Evolutionary conservation across 1,140 invertebrate species (phyloP), one percentile per base, ranked within the genome.

Genomic region (Zaprionus nigranus): DNA sequence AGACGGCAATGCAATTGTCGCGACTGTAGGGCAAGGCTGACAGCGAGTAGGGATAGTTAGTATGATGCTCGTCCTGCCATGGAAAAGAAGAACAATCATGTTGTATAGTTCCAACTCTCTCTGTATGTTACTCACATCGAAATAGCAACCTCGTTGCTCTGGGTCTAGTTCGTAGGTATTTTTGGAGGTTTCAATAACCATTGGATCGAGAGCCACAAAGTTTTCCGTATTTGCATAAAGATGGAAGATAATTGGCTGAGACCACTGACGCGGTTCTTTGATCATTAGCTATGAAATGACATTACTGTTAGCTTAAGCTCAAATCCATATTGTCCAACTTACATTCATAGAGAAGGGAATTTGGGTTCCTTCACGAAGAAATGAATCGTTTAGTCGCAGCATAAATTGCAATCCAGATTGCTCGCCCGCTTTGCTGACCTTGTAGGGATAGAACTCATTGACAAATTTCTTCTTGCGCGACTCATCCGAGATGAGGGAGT

Each of bases 401-500:
- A 59, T 75, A 40, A 91, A 91, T 24, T 75, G 22, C 0, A 91
- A 22, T 2, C 90, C 90, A 6, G 90, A 79, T 3, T 73, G 66
- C 58, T 91, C 90, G 6, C 90, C 90, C 0, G 85, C 78, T 0
- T 75, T 83, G 53, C 82, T 90, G 2, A 79, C 17, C 6, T 79
- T 79, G 26, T 51, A 73, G 1, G 85, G 90, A 80, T 91, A 91
- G 13, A 78, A 90, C 17, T 75, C 60, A 17, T 82, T 85, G 28
- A 77, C 64, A 0, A 90, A 24, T 53, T 73, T 61, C 34, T 83
- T 91, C 36, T 91, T 90, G 53, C 68, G 76, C 3, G 90, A 91
- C 3, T 81, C 58, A 5, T 81, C 78, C 17, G 90, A 86, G 2
- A 91, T 83, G 5, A 91, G 12, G 5, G 90, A 91, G 26, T 91